phyloP scores from a whole-genome alignment of 2,888 invertebrate species.

The Aromia moschata region DNA sequence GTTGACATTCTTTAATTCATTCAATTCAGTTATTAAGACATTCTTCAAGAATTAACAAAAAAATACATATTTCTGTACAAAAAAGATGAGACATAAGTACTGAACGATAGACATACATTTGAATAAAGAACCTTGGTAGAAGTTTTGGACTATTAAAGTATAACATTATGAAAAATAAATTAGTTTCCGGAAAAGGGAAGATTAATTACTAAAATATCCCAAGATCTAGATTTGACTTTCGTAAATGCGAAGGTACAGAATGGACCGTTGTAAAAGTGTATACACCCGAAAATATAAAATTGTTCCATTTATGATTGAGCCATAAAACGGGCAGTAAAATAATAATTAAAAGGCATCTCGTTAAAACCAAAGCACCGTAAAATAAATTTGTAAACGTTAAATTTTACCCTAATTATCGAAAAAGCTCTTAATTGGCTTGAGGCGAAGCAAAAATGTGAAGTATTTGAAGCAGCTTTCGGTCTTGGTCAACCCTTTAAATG shows the following conservation, averaged over 20 bases:
- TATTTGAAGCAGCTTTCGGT: slow-evolving; percentile 10
- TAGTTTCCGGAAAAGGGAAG: no score
- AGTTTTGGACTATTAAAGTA: no score
- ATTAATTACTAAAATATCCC: no score
- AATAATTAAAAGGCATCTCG: slow-evolving; percentile 21
- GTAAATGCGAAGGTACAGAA: neutral
- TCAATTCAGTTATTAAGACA: no score
- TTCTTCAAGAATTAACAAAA: no score
- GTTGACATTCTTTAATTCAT: no score
- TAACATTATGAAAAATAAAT: no score
- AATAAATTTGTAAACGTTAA: slow-evolving; percentile 18
- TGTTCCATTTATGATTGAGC: slow-evolving; percentile 21
- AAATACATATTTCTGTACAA: no score
- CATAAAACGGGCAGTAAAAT: slow-evolving; percentile 20
- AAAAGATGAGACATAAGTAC: no score
- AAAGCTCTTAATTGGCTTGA: slow-evolving; percentile 10
- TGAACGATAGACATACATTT: no score
- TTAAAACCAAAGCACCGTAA: slow-evolving; percentile 13
- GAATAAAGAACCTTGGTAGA: no score
- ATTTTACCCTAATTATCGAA: slow-evolving; percentile 22
- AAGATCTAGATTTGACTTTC: slow-evolving; percentile 6
- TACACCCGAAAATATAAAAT: slow-evolving; percentile 9
- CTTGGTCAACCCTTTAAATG: slow-evolving; percentile 3
- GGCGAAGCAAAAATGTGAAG: slow-evolving; percentile 16
- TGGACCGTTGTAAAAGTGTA: slow-evolving; percentile 12